These are phyloP conservation scores for Aplysina aerophoba DNA, from an alignment of 37 sponge, comb jelly and placozoan species.

Conservation along the genomic window DNA sequence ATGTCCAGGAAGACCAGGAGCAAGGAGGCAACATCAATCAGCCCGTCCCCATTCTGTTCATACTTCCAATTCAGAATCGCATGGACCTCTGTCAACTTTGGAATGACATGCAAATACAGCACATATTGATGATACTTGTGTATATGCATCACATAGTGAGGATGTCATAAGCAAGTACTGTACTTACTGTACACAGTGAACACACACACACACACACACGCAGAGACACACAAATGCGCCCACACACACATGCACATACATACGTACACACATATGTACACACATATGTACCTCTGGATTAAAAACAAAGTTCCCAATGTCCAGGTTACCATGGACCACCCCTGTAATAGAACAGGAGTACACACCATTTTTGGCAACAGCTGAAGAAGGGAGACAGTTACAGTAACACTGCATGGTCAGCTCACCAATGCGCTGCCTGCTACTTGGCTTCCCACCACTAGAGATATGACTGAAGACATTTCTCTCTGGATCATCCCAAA, in stretches of 20 bases:
- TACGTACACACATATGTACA: slow-evolving; percentile 29
- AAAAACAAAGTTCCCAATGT: too few relatives aligned
- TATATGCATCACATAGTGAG: neutral
- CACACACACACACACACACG: slow-evolving; percentile 45
- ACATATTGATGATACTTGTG: neutral
- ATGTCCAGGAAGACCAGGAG: neutral
- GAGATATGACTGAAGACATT: too few relatives aligned
- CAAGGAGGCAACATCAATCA: neutral
- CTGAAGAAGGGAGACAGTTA: too few relatives aligned
- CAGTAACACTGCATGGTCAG: too few relatives aligned
- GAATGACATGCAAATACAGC: neutral
- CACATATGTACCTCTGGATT: neutral
- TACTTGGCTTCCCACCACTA: too few relatives aligned
- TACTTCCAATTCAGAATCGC: neutral
- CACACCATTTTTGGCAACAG: too few relatives aligned
- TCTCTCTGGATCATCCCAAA: too few relatives aligned
- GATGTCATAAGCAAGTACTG: neutral
- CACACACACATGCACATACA: slow-evolving; percentile 29
- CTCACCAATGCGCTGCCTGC: too few relatives aligned
- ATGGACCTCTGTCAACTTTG: neutral
- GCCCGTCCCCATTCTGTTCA: neutral
- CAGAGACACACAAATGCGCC: slow-evolving; percentile 29
- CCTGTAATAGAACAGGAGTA: too few relatives aligned
- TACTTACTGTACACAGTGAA: neutral
- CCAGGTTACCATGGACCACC: too few relatives aligned